These are phyloP conservation scores for Columbina picui DNA, from an alignment of 2,113 vertebrate species.

Conservation along the genomic window DNA sequence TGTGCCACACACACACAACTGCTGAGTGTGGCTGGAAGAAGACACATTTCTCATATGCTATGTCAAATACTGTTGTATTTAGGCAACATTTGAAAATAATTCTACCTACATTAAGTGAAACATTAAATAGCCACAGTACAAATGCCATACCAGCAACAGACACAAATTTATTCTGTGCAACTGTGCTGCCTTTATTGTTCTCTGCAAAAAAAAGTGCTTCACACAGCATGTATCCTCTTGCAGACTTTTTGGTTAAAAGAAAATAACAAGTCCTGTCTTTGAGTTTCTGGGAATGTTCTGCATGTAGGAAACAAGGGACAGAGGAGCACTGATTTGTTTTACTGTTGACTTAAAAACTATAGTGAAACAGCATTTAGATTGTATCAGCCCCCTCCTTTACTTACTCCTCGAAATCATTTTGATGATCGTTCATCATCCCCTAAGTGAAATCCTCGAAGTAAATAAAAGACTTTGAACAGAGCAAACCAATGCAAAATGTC, in stretches of 20 bases:
- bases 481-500: background rate
- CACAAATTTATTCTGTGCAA: background rate
- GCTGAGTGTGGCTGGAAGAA: background rate
- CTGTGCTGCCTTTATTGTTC: background rate
- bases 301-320: background rate
- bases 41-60: accelerated
- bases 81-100: background rate
- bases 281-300: background rate
- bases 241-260: background rate
- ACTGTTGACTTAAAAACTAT: background rate
- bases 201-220: background rate
- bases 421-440: background rate
- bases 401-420: background rate
- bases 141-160: background rate
- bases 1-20: background rate
- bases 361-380: background rate
- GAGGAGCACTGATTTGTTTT: background rate
- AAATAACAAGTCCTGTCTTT: background rate
- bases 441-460: background rate
- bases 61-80: background rate
- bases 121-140: background rate
- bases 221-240: background rate
- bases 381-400: background rate
- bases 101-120: background rate
- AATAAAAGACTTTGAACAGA: background rate